A percentile compares a stretch with the other conserved stretches of the same genome.
Evolutionary conservation across 2,797 vertebrate species (phyloP).

Genomic region (Microctenopoma lineatum): DNA sequence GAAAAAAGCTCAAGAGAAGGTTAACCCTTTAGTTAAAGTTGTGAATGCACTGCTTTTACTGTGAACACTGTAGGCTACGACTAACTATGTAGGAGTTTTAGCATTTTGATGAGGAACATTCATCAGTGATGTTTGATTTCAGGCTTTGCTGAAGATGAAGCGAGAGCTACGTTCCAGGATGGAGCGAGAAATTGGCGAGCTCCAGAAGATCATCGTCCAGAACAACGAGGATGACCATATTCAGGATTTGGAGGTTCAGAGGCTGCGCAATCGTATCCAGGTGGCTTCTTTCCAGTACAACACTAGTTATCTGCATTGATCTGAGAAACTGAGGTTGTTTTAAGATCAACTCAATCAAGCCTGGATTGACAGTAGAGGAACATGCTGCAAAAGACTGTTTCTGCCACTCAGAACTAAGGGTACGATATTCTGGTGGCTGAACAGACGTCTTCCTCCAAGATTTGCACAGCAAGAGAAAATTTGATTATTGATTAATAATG

Average conservation of each 20-base stretch:
- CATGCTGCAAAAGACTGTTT: background rate
- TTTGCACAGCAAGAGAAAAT: constrained; percentile 60
- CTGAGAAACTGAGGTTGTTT: background rate
- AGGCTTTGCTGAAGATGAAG: constrained; percentile 92
- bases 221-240: constrained; percentile 89
- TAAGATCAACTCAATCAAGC: background rate
- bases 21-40: constrained; percentile 47
- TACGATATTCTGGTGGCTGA: constrained; percentile 33
- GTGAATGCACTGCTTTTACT: background rate
- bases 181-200: constrained; percentile 91
- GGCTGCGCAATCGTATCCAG: constrained; percentile 86
- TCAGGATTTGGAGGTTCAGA: constrained; percentile 90
- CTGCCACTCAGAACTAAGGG: constrained; percentile 22
- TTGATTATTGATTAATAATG: constrained; percentile 29
- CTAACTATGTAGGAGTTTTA: no score
- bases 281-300: constrained; percentile 92
- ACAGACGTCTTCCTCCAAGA: constrained; percentile 25
- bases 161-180: constrained; percentile 90
- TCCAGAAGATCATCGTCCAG: constrained; percentile 89
- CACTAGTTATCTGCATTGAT: constrained; percentile 80
- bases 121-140: constrained; percentile 1
- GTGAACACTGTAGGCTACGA: background rate
- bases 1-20: constrained; percentile 92
- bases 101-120: background rate
- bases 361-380: constrained; percentile 22